These are phyloP conservation scores for Pedetes capensis DNA, from an alignment of 2,113 vertebrate genomes.

Conservation along the genomic window DNA sequence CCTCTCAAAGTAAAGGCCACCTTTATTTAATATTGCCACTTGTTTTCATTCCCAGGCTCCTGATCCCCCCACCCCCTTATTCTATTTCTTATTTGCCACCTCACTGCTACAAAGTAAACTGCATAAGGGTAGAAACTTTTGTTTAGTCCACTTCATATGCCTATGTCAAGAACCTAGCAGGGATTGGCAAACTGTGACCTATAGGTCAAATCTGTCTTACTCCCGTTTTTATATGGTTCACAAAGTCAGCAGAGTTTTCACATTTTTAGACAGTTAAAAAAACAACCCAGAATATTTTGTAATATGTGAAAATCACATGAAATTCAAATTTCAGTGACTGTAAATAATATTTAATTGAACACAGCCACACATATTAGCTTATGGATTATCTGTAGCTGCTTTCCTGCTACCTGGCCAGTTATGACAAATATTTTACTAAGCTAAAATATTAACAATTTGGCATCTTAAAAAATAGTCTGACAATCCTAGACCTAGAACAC, in stretches of 20 bases:
- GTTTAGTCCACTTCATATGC: background rate
- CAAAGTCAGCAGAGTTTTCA: background rate
- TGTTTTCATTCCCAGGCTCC: background rate
- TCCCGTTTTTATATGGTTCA: background rate
- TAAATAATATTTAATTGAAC: conserved; percentile 10
- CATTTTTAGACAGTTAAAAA: conserved; percentile 13
- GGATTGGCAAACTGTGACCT: background rate
- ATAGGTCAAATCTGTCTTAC: background rate
- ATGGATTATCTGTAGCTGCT: background rate
- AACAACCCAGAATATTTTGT: background rate
- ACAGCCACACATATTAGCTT: background rate
- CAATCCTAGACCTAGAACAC: background rate
- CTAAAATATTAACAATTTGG: background rate
- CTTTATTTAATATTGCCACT: background rate
- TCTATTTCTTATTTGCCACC: background rate
- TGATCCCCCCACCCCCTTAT: background rate
- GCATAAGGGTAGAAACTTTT: background rate
- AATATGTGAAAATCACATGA: background rate
- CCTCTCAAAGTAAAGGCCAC: background rate
- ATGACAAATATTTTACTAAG: background rate
- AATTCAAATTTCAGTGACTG: conserved; percentile 14
- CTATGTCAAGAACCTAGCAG: background rate
- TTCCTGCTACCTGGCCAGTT: background rate
- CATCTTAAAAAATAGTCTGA: background rate
- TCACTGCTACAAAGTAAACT: background rate